Evolutionary conservation across 2,888 invertebrate genomes (phyloP).

Genomic region (Embidobia sp.): DNA sequence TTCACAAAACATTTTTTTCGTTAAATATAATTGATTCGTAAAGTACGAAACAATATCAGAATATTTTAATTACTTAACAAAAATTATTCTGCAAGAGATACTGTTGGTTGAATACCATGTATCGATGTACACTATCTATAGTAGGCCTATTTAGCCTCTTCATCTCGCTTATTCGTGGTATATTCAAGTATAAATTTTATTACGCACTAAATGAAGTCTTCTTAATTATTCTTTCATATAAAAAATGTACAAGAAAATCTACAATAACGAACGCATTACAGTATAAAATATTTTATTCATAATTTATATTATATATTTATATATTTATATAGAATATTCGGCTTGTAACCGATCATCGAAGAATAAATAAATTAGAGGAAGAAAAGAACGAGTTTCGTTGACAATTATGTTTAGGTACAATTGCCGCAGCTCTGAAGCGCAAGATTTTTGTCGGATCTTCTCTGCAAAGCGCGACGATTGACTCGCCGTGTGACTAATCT

Average conservation of each 20-base stretch:
- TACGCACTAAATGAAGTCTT: constrained; percentile 72
- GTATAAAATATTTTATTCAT: constrained; percentile 70
- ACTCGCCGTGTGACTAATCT: constrained; percentile 60
- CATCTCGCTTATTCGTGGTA: constrained; percentile 49
- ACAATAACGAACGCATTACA: constrained; percentile 77
- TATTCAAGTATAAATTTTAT: constrained; percentile 65
- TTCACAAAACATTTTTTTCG: no score
- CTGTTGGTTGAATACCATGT: constrained; percentile 31
- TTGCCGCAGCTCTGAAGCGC: constrained; percentile 61
- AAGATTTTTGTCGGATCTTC: constrained; percentile 53
- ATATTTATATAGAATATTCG: constrained; percentile 70
- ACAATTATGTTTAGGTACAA: constrained; percentile 63
- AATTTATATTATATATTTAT: constrained; percentile 70
- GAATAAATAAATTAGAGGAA: constrained; percentile 63
- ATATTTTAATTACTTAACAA: no score
- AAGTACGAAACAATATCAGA: background rate
- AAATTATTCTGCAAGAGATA: constrained; percentile 34
- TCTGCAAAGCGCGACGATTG: constrained; percentile 61
- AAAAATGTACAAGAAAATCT: constrained; percentile 81
- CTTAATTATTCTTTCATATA: constrained; percentile 69
- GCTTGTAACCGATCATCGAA: constrained; percentile 70
- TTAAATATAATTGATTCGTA: no score
- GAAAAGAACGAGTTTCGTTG: constrained; percentile 64
- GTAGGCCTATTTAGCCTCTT: constrained; percentile 52
- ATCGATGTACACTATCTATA: constrained; percentile 57